Evolutionary conservation across 1,140 invertebrate species (phyloP).

Genomic region (Calephelis virginiensis): DNA sequence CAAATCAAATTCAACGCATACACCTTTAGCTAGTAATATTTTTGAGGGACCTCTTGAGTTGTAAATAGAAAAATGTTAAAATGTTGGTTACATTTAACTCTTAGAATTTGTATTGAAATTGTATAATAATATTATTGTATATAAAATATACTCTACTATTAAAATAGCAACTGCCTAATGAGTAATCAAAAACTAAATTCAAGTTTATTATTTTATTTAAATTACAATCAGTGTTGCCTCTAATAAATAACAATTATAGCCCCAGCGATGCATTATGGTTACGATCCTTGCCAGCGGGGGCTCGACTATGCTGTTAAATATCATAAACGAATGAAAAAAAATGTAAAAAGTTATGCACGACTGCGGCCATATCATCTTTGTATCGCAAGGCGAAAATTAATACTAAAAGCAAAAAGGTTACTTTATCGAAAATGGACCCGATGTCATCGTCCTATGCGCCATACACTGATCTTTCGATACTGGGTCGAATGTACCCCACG

Average conservation of each 20-base stretch:
- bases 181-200: not conserved
- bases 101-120: too few species aligned
- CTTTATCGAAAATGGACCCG: conserved; percentile 59
- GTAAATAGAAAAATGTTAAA: too few species aligned
- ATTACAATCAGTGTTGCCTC: not conserved
- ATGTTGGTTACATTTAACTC: too few species aligned
- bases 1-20: too few species aligned
- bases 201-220: not conserved
- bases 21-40: too few species aligned
- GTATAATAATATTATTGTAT: too few species aligned
- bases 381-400: conserved; percentile 65
- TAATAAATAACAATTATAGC: conserved; percentile 18
- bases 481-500: conserved; percentile 35
- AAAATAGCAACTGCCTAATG: too few species aligned
- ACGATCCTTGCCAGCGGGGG: conserved; percentile 29
- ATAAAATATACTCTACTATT: too few species aligned
- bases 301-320: conserved; percentile 20
- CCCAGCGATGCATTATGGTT: conserved; percentile 13
- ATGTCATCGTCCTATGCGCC: conserved; percentile 59
- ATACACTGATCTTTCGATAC: conserved; percentile 58
- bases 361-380: conserved; percentile 45
- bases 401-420: conserved; percentile 57
- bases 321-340: conserved; percentile 34
- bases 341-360: conserved; percentile 38
- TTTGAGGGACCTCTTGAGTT: too few species aligned